Evolutionary conservation across 1,140 invertebrate genomes (phyloP), one percentile per base, ranked within the genome.

Genomic region (Mizuhopecten yessoensis): DNA sequence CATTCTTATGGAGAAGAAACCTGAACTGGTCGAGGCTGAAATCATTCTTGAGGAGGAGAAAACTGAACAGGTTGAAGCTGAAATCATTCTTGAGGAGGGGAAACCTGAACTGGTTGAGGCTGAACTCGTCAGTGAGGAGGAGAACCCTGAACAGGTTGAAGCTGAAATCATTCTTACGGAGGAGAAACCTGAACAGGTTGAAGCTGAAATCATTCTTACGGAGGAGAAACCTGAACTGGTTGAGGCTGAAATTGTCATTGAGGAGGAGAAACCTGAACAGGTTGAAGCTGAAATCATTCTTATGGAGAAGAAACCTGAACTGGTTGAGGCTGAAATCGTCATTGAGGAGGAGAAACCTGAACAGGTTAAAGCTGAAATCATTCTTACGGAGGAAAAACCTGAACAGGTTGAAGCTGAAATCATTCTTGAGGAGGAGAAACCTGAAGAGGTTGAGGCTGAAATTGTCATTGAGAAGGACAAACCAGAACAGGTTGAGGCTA

Each of bases 141-240:
- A 94, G n/a, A 92, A 95, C 42, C 90, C 94, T 91, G 75, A 57
- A 0, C 93, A 92, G 42, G 90, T 94, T 33, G 39, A 86, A 23
- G 93, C 95, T 92, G 90, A 91, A 17, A 86, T 87, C 88, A 91
- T 93, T 42, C 90, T 93, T 34, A 49, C 23, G 13, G 89, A 89
- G 33, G 33, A 33, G 9, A 87, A 88, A 86, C 33, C 39, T 29
- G 89, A 87, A 9, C 23, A 36, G 9, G 29, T 88, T 39, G 89
- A 88, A 23, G 87, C 36, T 33, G 36, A 42, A 33, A 45, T 33
- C 20, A n/a, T 45, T 33, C 33, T 45, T 42, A 57, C 39, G n/a
- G 45, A 49, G 20, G 89, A 89, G 29, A 89, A 17, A 29, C 86
- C 42, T 86, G 34, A 36, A 86, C 34, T 49, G 34, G 86, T 49